Base-by-base conservation (phyloP, 2,888 invertebrate genomes). In the Dendrolimus pini region DNA sequence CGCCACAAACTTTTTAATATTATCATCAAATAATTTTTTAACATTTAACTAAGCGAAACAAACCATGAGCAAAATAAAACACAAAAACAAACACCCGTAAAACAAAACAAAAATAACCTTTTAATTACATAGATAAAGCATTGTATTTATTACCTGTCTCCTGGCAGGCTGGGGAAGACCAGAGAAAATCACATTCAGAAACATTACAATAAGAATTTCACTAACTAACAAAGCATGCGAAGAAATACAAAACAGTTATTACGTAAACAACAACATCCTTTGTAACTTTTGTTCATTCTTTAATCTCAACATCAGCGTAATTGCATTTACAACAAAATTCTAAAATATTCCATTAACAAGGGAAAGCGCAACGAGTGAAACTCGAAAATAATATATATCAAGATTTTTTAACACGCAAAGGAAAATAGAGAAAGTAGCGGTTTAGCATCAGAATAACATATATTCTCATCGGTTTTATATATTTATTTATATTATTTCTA, bases 101-200 rank as follows among this genome's bases (percentile, higher is more conserved):
- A 64, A 62, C 60, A 65, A 65, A 70, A 68, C 59, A 55, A 66
- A 69, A 68, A 63, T 14, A 30, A 30, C 30, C 30, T 6, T 30
- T 30, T 30, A 30, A 30, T 30, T 30, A 30, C 30, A 30, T 30
- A 30, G 6, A 6, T 30, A 30, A 30, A 30, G 30, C 30, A 6
- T 30, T 30, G 3, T 30, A 30, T 30, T 30, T 71, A 69, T 89
- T 91, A 91, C 91, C 91, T 91, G 91, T 85, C 77, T 91, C 91
- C 91, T 91, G 91, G 91, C 91, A 91, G 90, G 91, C 91, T 91
- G 91, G 74, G 89, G 71, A 90, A 91, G 91, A 90, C 77, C 83
- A 90, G 85, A 91, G 86, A 90, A 89, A 85, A 87, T 84, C 88
- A 90, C 89, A 90, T 90, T 90, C 90, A 90, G 90, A 90, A 85